Conservation (phyloP, 2,113 vertebrate genomes). For the Clarias gariepinus region DNA sequence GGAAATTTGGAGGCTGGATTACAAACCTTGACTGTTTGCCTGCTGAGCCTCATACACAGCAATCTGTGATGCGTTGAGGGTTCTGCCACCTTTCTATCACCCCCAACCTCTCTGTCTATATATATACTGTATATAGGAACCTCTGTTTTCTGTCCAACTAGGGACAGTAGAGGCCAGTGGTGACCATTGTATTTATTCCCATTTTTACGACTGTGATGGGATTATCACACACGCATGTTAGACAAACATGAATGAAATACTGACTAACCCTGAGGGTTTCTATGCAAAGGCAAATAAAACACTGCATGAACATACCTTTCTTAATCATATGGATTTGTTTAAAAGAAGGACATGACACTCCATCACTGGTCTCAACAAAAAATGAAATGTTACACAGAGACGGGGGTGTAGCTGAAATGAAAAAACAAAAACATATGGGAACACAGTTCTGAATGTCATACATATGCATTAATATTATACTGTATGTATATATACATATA, state of each 20-base stretch:
- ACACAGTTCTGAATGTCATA: not conserved
- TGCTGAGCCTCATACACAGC: too few relatives aligned
- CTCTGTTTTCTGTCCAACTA: too few relatives aligned
- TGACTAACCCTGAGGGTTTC: not conserved
- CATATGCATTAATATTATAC: not conserved
- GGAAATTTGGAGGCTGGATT: too few relatives aligned
- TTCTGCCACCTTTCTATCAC: too few relatives aligned
- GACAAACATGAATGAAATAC: not conserved
- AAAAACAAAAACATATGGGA: not conserved
- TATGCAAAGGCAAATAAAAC: not conserved
- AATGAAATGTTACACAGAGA: constrained; percentile 69
- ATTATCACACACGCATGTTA: not conserved
- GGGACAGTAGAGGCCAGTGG: too few relatives aligned
- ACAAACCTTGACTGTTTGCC: too few relatives aligned
- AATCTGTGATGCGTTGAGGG: too few relatives aligned
- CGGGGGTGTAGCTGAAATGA: constrained; percentile 8
- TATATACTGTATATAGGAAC: too few relatives aligned
- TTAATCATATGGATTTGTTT: constrained; percentile 34
- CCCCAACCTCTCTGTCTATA: too few relatives aligned
- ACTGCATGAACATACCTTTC: constrained; percentile 57
- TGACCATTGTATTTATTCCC: too few relatives aligned
- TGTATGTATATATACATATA: too few relatives aligned
- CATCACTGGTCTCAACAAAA: constrained; percentile 65
- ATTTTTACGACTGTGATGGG: too few relatives aligned
- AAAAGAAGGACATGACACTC: constrained; percentile 64